phyloP scores from a whole-genome alignment of 1,140 invertebrate genomes.

The Melipona quadrifasciata region DNA sequence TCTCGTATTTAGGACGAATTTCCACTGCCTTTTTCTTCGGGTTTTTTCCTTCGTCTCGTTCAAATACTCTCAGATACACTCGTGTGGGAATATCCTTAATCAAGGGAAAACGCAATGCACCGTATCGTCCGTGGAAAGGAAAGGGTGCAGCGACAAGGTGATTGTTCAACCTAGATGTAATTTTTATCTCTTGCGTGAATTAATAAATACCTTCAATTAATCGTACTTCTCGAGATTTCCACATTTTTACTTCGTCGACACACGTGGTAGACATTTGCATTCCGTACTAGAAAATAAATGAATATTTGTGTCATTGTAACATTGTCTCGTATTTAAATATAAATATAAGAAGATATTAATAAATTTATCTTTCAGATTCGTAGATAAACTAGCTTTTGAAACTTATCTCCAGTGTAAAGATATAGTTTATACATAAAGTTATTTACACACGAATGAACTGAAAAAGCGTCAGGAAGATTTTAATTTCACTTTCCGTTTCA shows the following conservation, averaged over 20 bases:
- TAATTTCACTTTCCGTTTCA: neutral
- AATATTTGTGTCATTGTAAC: neutral
- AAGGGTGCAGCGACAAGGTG: neutral
- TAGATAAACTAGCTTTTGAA: neutral
- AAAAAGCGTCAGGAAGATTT: neutral
- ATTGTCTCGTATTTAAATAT: neutral
- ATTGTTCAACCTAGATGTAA: slow-evolving; percentile 6
- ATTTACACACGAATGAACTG: neutral
- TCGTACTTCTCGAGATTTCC: neutral
- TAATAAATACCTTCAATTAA: neutral
- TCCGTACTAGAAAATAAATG: neutral
- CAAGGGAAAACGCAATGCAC: neutral
- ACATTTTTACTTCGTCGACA: neutral
- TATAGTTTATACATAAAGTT: neutral
- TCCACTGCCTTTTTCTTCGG: neutral
- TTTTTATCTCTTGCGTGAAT: neutral
- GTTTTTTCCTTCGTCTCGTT: neutral
- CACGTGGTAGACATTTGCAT: neutral
- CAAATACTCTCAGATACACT: neutral
- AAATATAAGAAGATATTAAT: neutral
- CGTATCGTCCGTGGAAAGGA: neutral
- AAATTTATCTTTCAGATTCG: neutral
- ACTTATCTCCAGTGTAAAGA: neutral
- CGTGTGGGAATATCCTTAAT: slow-evolving; percentile 2
- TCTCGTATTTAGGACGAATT: neutral